Evolutionary conservation across 2,113 vertebrate species (phyloP).

Genomic region (Cricetomys ansorgei): DNA sequence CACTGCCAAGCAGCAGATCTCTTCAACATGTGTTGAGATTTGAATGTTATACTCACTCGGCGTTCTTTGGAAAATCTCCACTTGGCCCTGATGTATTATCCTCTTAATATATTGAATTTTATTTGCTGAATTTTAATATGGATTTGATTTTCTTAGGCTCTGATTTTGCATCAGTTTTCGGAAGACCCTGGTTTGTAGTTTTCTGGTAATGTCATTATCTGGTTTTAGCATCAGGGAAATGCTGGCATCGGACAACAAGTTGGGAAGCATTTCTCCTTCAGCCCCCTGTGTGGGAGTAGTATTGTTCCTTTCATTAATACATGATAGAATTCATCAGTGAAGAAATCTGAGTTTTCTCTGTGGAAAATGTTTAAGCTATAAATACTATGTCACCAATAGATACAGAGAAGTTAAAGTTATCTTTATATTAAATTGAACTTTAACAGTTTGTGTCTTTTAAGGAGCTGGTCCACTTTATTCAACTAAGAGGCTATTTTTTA

Average conservation of each 20-base stretch:
- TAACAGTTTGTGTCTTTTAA: constrained; percentile 21
- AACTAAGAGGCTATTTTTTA: constrained; percentile 14
- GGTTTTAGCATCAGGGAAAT: neutral
- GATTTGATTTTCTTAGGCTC: constrained; percentile 49
- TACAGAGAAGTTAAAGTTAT: neutral
- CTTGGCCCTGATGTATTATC: neutral
- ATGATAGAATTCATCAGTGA: neutral
- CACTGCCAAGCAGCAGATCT: neutral
- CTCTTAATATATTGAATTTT: constrained; percentile 20
- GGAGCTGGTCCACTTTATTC: neutral
- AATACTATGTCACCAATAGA: neutral
- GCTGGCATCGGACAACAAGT: neutral
- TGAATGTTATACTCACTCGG: neutral
- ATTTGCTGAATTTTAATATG: constrained; percentile 47
- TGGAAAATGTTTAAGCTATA: constrained; percentile 15
- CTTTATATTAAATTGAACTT: neutral
- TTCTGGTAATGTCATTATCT: constrained; percentile 40
- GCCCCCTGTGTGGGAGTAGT: neutral
- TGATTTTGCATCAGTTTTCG: constrained; percentile 41
- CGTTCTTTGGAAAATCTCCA: constrained; percentile 33
- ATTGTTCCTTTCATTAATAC: neutral
- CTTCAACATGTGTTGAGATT: neutral
- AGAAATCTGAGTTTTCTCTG: constrained; percentile 11
- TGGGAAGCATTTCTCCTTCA: neutral
- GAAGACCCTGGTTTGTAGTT: constrained; percentile 10